Evolutionary conservation across 1,140 invertebrate species (phyloP).

Genomic region (Lordiphosa clarofinis): DNA sequence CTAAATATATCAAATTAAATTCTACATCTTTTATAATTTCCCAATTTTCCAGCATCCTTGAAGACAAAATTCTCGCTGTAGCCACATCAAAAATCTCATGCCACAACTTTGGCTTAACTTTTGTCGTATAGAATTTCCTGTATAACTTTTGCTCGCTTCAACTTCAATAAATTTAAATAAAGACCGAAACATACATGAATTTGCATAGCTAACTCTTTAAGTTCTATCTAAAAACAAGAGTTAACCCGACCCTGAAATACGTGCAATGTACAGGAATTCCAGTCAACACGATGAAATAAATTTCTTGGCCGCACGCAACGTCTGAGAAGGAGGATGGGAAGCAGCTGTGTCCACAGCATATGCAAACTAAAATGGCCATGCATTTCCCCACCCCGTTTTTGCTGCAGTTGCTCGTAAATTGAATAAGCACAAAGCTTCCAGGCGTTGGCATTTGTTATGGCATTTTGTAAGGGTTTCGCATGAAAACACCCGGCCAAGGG

Average conservation of each 20-base stretch:
- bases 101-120: conserved; percentile 41
- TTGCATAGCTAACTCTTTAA: conserved; percentile 31
- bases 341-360: conserved; percentile 10
- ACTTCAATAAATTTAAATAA: conserved; percentile 47
- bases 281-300: conserved; percentile 48
- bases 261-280: conserved; percentile 29
- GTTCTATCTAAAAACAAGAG: conserved; percentile 15
- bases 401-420: conserved; percentile 63
- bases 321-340: neutral
- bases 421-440: conserved; percentile 41
- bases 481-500: conserved; percentile 14
- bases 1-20: no score
- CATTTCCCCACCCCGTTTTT: conserved; percentile 7
- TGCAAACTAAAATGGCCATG: conserved; percentile 30
- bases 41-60: no score
- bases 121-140: conserved; percentile 49
- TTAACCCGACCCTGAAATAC: conserved; percentile 4
- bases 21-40: no score
- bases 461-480: conserved; percentile 24
- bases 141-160: conserved; percentile 30
- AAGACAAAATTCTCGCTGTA: no score
- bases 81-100: no score
- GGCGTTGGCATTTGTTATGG: conserved; percentile 30
- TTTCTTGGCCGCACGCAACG: conserved; percentile 40
- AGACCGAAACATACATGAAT: conserved; percentile 38